phyloP scores from a whole-genome alignment of 2,113 vertebrate species.

The Orycteropus afer region DNA sequence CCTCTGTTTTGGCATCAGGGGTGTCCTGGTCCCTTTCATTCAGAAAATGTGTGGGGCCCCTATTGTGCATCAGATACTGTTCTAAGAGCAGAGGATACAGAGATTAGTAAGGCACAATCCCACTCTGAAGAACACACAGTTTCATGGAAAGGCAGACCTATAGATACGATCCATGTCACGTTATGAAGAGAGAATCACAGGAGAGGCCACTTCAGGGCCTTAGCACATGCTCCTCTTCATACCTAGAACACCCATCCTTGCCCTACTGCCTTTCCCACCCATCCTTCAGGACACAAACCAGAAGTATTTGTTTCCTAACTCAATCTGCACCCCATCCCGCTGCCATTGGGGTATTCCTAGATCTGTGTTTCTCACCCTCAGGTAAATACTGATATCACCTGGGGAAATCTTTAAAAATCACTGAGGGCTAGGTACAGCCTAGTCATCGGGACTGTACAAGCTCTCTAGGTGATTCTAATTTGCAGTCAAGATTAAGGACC shows the following conservation, averaged over 20 bases:
- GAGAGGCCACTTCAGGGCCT: background rate
- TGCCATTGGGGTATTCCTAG: background rate
- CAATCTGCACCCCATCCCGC: background rate
- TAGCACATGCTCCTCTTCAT: background rate
- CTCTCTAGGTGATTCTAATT: background rate
- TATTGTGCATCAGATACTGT: background rate
- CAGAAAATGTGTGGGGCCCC: background rate
- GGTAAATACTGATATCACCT: background rate
- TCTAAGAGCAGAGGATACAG: background rate
- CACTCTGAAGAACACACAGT: background rate
- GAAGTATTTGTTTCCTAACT: background rate
- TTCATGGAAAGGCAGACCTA: background rate
- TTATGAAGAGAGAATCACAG: background rate
- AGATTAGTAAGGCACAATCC: background rate
- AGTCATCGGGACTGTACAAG: background rate
- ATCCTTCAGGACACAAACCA: background rate
- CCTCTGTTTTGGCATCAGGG: background rate
- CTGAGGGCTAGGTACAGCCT: background rate
- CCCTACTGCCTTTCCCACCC: background rate
- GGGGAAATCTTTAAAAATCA: background rate
- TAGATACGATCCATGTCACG: rapidly evolving
- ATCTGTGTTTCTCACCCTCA: background rate
- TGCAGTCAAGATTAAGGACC: background rate
- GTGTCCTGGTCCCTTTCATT: background rate
- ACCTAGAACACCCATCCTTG: background rate